phyloP scores from a whole-genome alignment of 2,797 vertebrate genomes.

The Heliangelus exortis region DNA sequence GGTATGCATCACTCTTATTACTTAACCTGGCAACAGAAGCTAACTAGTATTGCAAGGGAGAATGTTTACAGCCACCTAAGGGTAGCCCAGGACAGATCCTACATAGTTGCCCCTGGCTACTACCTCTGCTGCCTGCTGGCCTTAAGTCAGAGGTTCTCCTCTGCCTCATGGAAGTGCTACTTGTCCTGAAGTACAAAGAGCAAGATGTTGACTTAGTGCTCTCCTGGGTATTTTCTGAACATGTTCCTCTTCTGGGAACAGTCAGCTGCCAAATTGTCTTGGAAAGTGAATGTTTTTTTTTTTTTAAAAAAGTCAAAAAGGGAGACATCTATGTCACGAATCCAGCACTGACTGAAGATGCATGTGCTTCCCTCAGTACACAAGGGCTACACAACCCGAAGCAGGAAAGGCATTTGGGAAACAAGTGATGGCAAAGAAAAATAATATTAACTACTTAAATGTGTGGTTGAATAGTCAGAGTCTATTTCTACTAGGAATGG shows the following conservation, averaged over 20 bases:
- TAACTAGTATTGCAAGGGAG: neutral
- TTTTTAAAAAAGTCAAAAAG: neutral
- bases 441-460: neutral
- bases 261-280: neutral
- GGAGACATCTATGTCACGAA: neutral
- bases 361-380: neutral
- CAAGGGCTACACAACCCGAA: neutral
- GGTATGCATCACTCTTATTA: neutral
- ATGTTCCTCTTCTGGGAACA: neutral
- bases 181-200: neutral
- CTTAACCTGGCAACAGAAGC: neutral
- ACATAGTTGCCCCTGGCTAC: rapidly evolving
- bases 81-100: neutral
- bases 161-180: rapidly evolving
- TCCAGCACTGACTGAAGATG: neutral
- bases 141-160: neutral
- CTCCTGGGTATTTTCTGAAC: neutral
- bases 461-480: neutral
- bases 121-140: neutral
- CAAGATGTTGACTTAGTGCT: rapidly evolving
- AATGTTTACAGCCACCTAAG: neutral
- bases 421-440: neutral
- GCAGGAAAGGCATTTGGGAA: neutral
- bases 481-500: neutral
- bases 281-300: neutral